Conservation (phyloP, 2,888 invertebrate genomes). For the Caenorhabditis sp. region DNA sequence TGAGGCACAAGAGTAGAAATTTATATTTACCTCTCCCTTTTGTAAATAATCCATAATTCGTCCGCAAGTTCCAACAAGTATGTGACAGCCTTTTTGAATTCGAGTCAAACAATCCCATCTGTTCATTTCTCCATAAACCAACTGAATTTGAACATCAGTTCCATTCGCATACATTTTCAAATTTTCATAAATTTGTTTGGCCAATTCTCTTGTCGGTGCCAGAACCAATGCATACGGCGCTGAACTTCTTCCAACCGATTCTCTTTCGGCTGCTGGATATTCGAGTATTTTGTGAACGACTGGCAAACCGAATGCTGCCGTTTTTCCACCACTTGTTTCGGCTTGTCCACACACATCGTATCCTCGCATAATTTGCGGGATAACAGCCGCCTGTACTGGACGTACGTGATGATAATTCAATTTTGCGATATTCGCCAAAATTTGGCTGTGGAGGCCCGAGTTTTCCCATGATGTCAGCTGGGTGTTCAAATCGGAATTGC, state of each 20-base stretch:
- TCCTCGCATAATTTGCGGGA: conserved; percentile 78
- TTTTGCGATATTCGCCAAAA: conserved; percentile 20
- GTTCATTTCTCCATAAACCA: conserved; percentile 49
- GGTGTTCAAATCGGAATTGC: conserved; percentile 13
- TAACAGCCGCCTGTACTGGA: conserved; percentile 89
- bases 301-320: conserved; percentile 91
- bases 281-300: conserved; percentile 77
- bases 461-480: conserved; percentile 47
- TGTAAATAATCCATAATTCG: conserved; percentile 78
- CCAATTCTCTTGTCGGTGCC: conserved; percentile 89
- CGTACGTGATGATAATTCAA: conserved; percentile 83
- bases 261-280: background rate
- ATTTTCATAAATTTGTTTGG: conserved; percentile 80
- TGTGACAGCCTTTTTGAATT: conserved; percentile 76
- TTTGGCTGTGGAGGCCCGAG: conserved; percentile 30
- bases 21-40: conserved; percentile 15
- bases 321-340: conserved; percentile 97
- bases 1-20: background rate
- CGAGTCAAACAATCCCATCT: background rate
- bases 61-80: conserved; percentile 81
- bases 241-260: background rate
- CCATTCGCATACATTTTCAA: conserved; percentile 12
- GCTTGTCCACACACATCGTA: conserved; percentile 96
- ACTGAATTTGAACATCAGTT: conserved; percentile 30
- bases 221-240: conserved; percentile 77